Conservation (phyloP, 2,797 vertebrate genomes). For the Muscicapa comitata region DNA sequence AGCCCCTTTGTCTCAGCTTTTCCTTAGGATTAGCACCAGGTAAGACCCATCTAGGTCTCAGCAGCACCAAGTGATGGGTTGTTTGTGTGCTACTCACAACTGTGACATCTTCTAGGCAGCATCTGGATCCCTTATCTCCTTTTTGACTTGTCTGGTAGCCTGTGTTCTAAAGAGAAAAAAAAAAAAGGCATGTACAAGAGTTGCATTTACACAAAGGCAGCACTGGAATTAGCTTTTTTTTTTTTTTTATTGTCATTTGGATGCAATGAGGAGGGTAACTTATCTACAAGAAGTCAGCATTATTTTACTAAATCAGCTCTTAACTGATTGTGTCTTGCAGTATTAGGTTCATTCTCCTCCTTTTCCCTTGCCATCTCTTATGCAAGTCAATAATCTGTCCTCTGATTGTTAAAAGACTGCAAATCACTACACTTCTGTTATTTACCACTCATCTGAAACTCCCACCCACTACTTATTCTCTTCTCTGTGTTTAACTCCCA, state of each 20-base stretch:
- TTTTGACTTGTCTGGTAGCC: not conserved
- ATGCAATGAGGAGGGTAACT: not conserved
- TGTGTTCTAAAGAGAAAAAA: not conserved
- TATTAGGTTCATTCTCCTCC: not conserved
- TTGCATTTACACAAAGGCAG: not conserved
- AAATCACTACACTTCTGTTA: conserved; percentile 9
- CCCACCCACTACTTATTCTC: not conserved
- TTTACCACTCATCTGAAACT: conserved; percentile 34
- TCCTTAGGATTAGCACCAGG: accelerated
- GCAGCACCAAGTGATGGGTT: not conserved
- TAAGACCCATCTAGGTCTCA: not conserved
- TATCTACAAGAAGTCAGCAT: not conserved
- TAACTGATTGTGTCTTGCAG: not conserved
- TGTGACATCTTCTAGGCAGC: not conserved
- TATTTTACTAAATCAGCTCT: conserved; percentile 12
- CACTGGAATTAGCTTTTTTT: not conserved
- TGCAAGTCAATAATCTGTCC: conserved; percentile 4
- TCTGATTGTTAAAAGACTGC: not conserved
- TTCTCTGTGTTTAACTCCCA: not conserved
- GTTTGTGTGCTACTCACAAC: not conserved
- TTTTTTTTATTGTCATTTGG: not conserved
- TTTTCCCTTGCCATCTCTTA: not conserved
- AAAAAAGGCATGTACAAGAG: not conserved
- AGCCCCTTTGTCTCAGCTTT: not conserved
- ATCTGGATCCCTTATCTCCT: not conserved